Conservation (phyloP, 2,113 vertebrate species). For the Strigops habroptila region DNA sequence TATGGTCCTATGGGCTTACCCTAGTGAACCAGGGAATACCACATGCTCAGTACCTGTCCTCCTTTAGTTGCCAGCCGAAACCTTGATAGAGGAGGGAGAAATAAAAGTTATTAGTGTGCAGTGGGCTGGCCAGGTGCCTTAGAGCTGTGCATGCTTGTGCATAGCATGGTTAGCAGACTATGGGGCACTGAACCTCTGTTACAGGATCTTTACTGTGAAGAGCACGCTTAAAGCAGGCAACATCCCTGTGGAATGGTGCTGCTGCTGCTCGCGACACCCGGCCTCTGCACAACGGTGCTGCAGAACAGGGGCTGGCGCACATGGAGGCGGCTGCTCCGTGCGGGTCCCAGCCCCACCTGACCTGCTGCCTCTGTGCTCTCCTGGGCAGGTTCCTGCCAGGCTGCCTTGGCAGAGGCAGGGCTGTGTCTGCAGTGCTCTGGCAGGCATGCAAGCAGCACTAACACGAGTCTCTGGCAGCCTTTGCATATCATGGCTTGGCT, state of each 20-base stretch:
- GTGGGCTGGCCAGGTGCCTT: not conserved
- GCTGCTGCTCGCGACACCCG: accelerated
- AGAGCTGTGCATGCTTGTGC: not conserved
- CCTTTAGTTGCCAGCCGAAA: not conserved
- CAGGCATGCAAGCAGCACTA: not conserved
- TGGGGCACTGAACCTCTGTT: not conserved
- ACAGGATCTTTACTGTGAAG: not conserved
- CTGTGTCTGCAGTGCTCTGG: not conserved
- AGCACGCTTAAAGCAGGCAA: not conserved
- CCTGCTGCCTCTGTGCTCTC: not conserved
- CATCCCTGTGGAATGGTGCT: accelerated
- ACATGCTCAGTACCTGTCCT: not conserved
- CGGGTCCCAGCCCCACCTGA: constrained; percentile 9
- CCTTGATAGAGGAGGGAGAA: not conserved
- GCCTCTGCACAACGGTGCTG: accelerated
- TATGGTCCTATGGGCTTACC: not conserved
- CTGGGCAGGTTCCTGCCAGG: not conserved
- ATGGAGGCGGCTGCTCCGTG: not conserved
- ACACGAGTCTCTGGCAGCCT: not conserved
- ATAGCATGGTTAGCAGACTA: not conserved
- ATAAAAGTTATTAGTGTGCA: not conserved
- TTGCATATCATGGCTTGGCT: accelerated
- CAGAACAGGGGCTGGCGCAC: not conserved
- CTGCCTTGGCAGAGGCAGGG: not conserved
- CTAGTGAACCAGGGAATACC: not conserved